phyloP scores from a whole-genome alignment of 2,888 invertebrate species.

The Adineta ricciae region DNA sequence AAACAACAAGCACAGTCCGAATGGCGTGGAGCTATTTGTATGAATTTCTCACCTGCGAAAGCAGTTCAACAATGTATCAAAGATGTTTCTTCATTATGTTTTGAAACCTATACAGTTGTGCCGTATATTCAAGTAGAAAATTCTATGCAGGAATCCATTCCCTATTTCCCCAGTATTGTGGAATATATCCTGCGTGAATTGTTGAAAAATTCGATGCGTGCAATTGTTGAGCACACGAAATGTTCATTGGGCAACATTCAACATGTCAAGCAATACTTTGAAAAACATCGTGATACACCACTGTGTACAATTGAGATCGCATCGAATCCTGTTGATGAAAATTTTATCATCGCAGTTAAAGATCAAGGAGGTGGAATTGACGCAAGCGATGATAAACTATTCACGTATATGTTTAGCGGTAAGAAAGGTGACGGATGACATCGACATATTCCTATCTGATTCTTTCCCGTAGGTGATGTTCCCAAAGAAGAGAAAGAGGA shows the following conservation, averaged over 20 bases:
- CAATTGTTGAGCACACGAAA: not conserved
- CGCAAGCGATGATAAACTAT: not conserved
- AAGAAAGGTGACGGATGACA: not conserved
- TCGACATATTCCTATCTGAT: not conserved
- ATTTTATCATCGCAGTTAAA: not conserved
- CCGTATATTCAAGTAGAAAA: not conserved
- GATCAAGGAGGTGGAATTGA: not conserved
- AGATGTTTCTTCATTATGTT: constrained; percentile 5
- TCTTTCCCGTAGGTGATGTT: not conserved
- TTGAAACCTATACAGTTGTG: not conserved
- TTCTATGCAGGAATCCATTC: not conserved
- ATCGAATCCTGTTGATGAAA: not conserved
- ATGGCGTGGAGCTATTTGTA: not conserved
- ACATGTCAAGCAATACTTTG: not conserved
- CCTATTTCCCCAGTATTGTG: not conserved
- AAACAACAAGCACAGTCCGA: not conserved
- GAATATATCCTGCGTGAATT: constrained; percentile 14
- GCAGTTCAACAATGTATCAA: not conserved
- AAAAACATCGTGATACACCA: not conserved
- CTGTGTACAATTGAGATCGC: not conserved
- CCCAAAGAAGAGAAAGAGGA: not conserved
- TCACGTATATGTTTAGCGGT: constrained; percentile 2
- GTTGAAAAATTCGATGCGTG: constrained; percentile 15
- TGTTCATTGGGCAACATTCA: not conserved
- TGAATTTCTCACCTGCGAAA: not conserved